These are phyloP conservation scores for Gorsachius magnificus DNA, from an alignment of 2,797 vertebrate species.

Conservation along the genomic window DNA sequence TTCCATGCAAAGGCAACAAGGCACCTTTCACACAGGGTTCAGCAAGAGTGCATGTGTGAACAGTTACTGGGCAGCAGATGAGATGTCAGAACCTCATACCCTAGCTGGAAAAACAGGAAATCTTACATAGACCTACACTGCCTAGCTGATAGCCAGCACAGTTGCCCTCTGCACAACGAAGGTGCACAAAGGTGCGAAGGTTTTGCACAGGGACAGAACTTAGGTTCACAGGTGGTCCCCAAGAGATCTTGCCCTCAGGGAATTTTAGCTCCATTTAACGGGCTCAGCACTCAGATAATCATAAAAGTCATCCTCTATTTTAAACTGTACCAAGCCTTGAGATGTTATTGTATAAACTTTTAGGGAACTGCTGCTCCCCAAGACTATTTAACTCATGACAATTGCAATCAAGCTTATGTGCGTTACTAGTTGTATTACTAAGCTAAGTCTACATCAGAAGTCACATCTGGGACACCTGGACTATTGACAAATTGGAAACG, in stretches of 20 bases:
- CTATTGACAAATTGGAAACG: neutral
- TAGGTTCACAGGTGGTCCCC: neutral
- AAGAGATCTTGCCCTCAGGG: neutral
- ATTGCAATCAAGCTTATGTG: neutral
- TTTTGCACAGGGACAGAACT: neutral
- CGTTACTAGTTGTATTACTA: neutral
- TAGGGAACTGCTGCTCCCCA: neutral
- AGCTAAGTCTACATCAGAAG: neutral
- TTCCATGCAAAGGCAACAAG: neutral
- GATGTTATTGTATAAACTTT: neutral
- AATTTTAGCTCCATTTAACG: neutral
- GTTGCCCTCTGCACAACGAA: neutral
- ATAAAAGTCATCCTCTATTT: neutral
- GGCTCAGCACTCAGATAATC: neutral
- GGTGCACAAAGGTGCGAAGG: neutral
- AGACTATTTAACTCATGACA: neutral
- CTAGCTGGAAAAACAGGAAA: neutral
- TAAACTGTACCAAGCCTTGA: neutral
- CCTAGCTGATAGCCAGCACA: neutral
- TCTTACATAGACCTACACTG: neutral
- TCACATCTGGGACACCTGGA: neutral
- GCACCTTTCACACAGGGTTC: neutral
- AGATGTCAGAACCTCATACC: neutral
- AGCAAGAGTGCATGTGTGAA: neutral
- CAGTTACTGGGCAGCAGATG: neutral